phyloP scores from a whole-genome alignment of 2,797 vertebrate genomes.

The Pseudocheirus occidentalis region DNA sequence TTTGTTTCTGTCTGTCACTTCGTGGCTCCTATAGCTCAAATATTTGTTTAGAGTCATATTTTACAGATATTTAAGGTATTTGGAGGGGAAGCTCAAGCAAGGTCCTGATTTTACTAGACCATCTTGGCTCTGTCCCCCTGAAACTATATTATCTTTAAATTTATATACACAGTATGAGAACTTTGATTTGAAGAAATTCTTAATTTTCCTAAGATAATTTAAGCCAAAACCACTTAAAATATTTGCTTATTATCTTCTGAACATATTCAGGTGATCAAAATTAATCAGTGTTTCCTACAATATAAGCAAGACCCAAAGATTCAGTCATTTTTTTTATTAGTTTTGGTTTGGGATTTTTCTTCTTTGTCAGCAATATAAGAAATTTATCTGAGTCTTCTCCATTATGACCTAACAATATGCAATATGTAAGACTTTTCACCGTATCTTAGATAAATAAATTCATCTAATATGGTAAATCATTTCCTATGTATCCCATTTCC shows the following conservation, averaged over 20 bases:
- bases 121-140: too few species aligned
- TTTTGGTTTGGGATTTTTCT: background rate
- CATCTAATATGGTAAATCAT: background rate
- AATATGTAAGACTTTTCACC: background rate
- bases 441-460: background rate
- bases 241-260: background rate
- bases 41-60: too few species aligned
- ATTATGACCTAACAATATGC: background rate
- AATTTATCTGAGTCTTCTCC: background rate
- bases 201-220: background rate
- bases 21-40: too few species aligned
- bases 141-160: background rate
- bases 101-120: too few species aligned
- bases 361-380: background rate
- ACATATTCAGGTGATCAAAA: background rate
- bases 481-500: background rate
- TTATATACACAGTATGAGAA: background rate
- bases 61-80: too few species aligned
- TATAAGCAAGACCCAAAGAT: background rate
- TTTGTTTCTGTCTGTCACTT: too few species aligned
- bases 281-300: background rate
- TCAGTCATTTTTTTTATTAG: background rate
- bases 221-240: background rate
- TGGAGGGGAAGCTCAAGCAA: too few species aligned
- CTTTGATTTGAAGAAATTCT: background rate